phyloP scores from a whole-genome alignment of 1,140 invertebrate genomes.

The Neodiprion lecontei region DNA sequence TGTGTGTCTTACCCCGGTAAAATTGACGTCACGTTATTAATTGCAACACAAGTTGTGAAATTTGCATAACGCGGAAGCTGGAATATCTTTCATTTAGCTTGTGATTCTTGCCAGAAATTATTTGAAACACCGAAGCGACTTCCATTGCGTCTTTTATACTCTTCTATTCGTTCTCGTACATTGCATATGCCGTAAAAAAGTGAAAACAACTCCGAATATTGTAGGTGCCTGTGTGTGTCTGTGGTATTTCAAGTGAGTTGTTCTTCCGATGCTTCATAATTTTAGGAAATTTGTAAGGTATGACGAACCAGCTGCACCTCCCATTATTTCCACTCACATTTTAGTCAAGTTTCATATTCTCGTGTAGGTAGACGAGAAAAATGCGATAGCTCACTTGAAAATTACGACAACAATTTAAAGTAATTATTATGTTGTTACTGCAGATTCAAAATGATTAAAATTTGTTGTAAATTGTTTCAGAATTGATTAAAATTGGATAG shows the following conservation, averaged over 20 bases:
- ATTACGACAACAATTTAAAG: not conserved
- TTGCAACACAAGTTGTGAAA: not conserved
- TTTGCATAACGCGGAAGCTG: not conserved
- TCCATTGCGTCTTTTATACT: too few species aligned
- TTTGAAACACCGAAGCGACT: not conserved
- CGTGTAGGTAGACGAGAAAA: not conserved
- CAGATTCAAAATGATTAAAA: too few species aligned
- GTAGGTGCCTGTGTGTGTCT: too few species aligned
- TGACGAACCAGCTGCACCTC: too few species aligned
- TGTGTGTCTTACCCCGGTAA: not conserved
- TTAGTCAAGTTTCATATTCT: not conserved
- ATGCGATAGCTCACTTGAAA: not conserved
- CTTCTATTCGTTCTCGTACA: too few species aligned
- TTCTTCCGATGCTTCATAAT: too few species aligned
- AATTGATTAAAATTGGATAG: not conserved
- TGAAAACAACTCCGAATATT: too few species aligned
- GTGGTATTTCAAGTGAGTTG: too few species aligned
- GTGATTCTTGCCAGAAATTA: not conserved
- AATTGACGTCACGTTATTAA: not conserved
- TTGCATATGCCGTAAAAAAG: too few species aligned
- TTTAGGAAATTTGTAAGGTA: too few species aligned
- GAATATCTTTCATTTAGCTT: not conserved
- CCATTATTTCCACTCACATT: not conserved
- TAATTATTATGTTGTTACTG: too few species aligned
- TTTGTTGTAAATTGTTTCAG: not conserved